Percentiles rank a stretch among this genome's conserved stretches.
These are phyloP conservation scores for Scarus forsteni DNA, from an alignment of 2,797 vertebrate species.

Conservation along the genomic window DNA sequence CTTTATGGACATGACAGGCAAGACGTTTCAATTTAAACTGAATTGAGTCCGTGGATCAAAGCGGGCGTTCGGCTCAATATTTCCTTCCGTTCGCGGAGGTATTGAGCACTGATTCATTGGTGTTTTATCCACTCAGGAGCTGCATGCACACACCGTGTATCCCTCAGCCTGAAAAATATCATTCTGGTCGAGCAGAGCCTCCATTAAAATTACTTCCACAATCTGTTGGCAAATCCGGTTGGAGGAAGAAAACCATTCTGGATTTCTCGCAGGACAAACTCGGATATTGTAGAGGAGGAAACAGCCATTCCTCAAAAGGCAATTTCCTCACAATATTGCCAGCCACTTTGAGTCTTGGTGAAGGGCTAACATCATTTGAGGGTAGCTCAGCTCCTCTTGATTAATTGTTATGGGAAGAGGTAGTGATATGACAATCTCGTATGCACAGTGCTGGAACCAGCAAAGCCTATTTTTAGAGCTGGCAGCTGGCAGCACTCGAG, in stretches of 20 bases:
- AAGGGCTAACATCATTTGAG: slow-evolving; percentile 71
- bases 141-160: slow-evolving; percentile 33
- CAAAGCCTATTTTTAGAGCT: slow-evolving; percentile 74
- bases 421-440: slow-evolving; percentile 76
- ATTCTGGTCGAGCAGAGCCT: slow-evolving; percentile 25
- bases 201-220: slow-evolving; percentile 43
- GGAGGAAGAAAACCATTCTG: slow-evolving; percentile 48
- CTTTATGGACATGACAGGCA: slow-evolving; percentile 46
- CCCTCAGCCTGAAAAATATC: slow-evolving; percentile 57
- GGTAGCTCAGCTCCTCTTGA: slow-evolving; percentile 70
- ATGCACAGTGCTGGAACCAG: slow-evolving; percentile 68
- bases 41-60: slow-evolving; percentile 43
- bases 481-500: slow-evolving; percentile 64
- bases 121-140: slow-evolving; percentile 44
- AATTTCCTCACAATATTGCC: slow-evolving; percentile 69
- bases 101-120: slow-evolving; percentile 47
- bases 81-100: slow-evolving; percentile 22
- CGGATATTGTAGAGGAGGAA: slow-evolving; percentile 58
- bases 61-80: slow-evolving; percentile 28
- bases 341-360: slow-evolving; percentile 65
- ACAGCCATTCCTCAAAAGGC: slow-evolving; percentile 71
- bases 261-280: slow-evolving; percentile 58
- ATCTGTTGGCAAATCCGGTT: slow-evolving; percentile 28
- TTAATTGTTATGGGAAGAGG: slow-evolving; percentile 81
- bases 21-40: slow-evolving; percentile 50